phyloP scores from a whole-genome alignment of 2,113 vertebrate genomes.

The Galemys pyrenaicus region DNA sequence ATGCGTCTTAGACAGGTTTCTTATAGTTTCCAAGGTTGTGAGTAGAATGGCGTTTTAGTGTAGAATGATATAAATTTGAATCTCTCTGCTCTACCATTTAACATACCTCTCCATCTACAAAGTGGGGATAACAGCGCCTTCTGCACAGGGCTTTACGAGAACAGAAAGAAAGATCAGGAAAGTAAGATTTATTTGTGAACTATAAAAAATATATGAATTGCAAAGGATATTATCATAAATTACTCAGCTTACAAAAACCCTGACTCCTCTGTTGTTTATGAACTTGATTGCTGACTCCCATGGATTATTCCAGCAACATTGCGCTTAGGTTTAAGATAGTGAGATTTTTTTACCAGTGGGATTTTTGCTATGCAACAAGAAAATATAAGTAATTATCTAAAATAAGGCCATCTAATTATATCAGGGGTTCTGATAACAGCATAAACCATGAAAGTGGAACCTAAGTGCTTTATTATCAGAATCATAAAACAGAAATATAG shows the following conservation, averaged over 20 bases:
- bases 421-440: constrained; percentile 74
- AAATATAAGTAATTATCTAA: constrained; percentile 79
- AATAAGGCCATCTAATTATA: constrained; percentile 73
- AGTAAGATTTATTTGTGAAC: constrained; percentile 12
- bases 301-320: background rate
- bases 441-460: constrained; percentile 72
- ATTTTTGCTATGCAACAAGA: constrained; percentile 67
- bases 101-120: background rate
- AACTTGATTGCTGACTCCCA: constrained; percentile 36
- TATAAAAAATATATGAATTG: background rate
- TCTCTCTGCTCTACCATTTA: background rate
- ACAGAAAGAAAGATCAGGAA: constrained; percentile 16
- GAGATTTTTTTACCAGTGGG: constrained; percentile 50
- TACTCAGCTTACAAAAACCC: constrained; percentile 11
- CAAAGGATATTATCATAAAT: background rate
- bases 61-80: background rate
- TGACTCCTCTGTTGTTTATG: background rate
- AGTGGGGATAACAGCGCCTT: background rate
- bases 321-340: constrained; percentile 54
- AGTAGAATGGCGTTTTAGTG: background rate
- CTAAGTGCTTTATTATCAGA: constrained; percentile 66
- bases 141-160: background rate
- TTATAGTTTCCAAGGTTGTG: background rate
- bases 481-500: constrained; percentile 70
- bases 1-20: background rate